These are phyloP conservation scores for Seriola dumerili DNA, from an alignment of 2,113 vertebrate genomes.

Conservation along the genomic window DNA sequence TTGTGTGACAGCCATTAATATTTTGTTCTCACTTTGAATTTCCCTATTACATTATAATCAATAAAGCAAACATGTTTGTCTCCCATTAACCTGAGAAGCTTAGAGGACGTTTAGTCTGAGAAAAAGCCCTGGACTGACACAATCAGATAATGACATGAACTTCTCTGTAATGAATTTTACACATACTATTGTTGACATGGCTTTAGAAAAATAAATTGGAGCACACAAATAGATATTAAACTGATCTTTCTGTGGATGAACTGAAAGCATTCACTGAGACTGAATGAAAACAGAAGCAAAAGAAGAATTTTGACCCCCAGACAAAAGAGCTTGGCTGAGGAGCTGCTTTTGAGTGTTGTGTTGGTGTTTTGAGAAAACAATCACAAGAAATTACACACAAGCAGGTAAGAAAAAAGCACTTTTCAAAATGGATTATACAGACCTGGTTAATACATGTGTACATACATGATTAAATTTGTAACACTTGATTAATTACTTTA, in stretches of 20 bases:
- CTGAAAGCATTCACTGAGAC: background rate
- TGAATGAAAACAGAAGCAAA: background rate
- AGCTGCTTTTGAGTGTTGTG: background rate
- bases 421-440: background rate
- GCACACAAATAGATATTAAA: background rate
- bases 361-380: background rate
- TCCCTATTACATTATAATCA: background rate
- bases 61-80: slow-evolving; percentile 16
- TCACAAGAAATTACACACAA: background rate
- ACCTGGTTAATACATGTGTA: background rate
- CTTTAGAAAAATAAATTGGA: background rate
- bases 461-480: background rate
- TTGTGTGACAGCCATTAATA: background rate
- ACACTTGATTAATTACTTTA: background rate
- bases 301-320: background rate
- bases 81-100: background rate
- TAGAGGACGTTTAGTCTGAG: background rate
- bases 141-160: background rate
- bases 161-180: background rate
- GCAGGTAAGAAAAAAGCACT: background rate
- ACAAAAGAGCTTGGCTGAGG: background rate
- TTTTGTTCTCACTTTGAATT: background rate
- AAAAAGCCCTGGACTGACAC: background rate
- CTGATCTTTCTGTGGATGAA: background rate
- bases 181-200: background rate